Percentiles rank a stretch among this genome's conserved stretches.
Conservation (phyloP, 2,888 invertebrate genomes). For the Pinctada fucata region DNA sequence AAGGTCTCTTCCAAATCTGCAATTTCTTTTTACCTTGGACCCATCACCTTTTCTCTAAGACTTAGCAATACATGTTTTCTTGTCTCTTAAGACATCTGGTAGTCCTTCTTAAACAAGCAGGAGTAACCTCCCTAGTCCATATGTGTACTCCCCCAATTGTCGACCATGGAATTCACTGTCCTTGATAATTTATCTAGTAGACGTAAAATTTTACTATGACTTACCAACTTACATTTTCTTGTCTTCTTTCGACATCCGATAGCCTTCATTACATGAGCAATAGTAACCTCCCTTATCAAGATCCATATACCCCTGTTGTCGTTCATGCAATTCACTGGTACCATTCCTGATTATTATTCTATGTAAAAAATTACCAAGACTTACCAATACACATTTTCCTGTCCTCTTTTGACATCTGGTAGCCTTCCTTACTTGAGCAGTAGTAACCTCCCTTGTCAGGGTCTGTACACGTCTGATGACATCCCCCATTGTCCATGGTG, state of each 20-base stretch:
- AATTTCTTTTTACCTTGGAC: no score
- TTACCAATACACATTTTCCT: slow-evolving; percentile 69
- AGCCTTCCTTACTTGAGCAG: slow-evolving; percentile 84
- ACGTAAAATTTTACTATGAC: no score
- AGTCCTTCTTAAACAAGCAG: slow-evolving; percentile 84
- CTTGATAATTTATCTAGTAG: slow-evolving; percentile 39
- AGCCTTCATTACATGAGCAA: slow-evolving; percentile 84
- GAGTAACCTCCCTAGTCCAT: slow-evolving; percentile 87
- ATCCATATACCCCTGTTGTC: slow-evolving; percentile 89
- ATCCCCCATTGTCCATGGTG: slow-evolving; percentile 83
- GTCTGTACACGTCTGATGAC: slow-evolving; percentile 93
- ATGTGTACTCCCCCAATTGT: slow-evolving; percentile 90
- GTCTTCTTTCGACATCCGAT: slow-evolving; percentile 51
- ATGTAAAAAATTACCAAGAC: background rate
- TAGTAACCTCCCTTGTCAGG: slow-evolving; percentile 87
- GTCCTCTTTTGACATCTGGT: slow-evolving; percentile 51
- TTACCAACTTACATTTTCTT: slow-evolving; percentile 69
- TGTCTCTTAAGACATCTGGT: slow-evolving; percentile 49
- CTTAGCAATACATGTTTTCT: slow-evolving; percentile 68
- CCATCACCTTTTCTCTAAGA: no score
- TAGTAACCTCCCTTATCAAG: slow-evolving; percentile 87
- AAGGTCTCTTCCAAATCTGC: no score
- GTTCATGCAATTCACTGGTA: slow-evolving; percentile 47
- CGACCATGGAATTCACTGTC: slow-evolving; percentile 49
- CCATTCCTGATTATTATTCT: no score